Evolutionary conservation across 1,140 invertebrate species (phyloP).

Genomic region (Pygmarrhopalites habei): DNA sequence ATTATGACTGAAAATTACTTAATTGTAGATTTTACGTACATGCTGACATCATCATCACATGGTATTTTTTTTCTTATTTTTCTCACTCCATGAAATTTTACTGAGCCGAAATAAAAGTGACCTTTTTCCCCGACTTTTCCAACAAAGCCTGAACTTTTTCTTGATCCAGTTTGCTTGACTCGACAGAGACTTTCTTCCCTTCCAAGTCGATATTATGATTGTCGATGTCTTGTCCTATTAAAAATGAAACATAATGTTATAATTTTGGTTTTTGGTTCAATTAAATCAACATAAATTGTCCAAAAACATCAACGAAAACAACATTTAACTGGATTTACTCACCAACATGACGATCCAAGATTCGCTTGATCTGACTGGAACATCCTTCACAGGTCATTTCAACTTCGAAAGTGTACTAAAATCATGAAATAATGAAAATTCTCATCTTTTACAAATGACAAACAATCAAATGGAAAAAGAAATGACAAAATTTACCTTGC

Average conservation of each 20-base stretch:
- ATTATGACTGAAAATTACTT: no score
- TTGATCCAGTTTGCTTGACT: not conserved
- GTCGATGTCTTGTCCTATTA: not conserved
- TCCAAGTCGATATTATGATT: not conserved
- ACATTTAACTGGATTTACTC: not conserved
- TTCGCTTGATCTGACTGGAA: not conserved
- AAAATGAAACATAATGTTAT: not conserved
- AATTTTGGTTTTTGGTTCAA: not conserved
- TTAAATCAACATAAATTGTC: not conserved
- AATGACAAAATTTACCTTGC: no score
- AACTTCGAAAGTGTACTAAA: not conserved
- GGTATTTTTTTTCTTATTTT: not conserved
- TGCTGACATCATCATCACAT: no score
- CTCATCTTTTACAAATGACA: no score
- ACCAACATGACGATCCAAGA: constrained; percentile 2
- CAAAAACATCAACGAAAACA: not conserved
- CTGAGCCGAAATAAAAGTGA: not conserved
- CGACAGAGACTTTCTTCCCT: not conserved
- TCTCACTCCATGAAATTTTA: not conserved
- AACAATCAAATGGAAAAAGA: no score
- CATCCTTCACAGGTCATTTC: constrained; percentile 5
- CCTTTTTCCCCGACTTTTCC: constrained; percentile 1
- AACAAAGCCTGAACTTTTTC: not conserved
- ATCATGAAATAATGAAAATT: no score
- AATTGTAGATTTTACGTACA: no score